Conservation (phyloP, 1,140 invertebrate species). For the Pinna nobilis region DNA sequence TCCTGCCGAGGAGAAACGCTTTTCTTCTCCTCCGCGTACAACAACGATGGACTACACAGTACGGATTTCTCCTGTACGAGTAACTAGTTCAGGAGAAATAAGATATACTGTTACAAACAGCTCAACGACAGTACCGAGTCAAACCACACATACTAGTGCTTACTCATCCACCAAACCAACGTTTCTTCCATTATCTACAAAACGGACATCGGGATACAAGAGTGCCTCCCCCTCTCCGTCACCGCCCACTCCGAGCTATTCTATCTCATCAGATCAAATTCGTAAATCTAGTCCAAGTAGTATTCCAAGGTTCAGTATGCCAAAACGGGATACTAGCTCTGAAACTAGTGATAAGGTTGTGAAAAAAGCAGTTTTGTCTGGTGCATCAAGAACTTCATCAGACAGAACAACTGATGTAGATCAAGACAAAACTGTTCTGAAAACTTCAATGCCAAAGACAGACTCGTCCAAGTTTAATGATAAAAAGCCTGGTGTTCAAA, state of each 20-base stretch:
- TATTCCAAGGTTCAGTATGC: conserved; percentile 36
- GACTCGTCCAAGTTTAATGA: conserved; percentile 29
- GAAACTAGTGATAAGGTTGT: conserved; percentile 1
- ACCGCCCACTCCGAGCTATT: conserved; percentile 37
- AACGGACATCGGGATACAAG: background rate
- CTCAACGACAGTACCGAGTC: background rate
- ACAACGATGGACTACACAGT: conserved; percentile 41
- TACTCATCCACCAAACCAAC: conserved; percentile 16
- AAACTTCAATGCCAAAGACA: conserved; percentile 23
- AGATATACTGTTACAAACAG: conserved; percentile 33
- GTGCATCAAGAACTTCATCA: no score
- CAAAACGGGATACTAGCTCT: conserved; percentile 8
- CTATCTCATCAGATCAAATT: conserved; percentile 25
- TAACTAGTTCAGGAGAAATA: conserved; percentile 31
- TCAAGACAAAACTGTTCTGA: conserved; percentile 27
- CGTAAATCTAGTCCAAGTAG: conserved; percentile 16
- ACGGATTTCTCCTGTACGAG: conserved; percentile 28
- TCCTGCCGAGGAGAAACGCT: conserved; percentile 27
- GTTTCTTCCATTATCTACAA: conserved; percentile 5
- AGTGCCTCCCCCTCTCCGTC: conserved; percentile 36
- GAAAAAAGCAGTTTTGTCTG: background rate
- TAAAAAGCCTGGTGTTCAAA: conserved; percentile 14
- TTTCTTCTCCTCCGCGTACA: background rate
- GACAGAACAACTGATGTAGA: conserved; percentile 22
- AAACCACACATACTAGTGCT: conserved; percentile 19